phyloP scores from a whole-genome alignment of 2,797 vertebrate species.

The Rousettus madagascariensis region DNA sequence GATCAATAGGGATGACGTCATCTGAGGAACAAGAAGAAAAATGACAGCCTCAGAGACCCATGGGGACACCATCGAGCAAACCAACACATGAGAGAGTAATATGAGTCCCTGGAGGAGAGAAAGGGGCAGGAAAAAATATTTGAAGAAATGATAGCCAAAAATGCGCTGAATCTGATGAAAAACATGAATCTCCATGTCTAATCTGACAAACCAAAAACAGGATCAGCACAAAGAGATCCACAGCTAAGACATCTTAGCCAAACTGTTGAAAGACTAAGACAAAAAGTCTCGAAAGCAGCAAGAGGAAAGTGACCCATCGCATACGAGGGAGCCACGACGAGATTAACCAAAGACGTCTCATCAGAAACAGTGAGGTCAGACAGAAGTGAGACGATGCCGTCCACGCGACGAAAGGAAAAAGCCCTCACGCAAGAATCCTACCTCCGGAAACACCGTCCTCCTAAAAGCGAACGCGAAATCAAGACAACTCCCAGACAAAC shows the following conservation, averaged over 20 bases:
- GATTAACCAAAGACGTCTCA: not conserved
- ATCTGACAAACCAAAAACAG: not conserved
- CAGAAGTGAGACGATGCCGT: not conserved
- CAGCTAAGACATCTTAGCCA: not conserved
- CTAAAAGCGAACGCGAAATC: not conserved
- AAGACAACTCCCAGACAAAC: not conserved
- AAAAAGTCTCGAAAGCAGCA: not conserved
- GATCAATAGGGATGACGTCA: not conserved
- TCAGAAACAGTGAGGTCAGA: not conserved
- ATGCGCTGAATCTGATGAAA: not conserved
- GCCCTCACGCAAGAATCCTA: not conserved
- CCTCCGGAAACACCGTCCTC: not conserved
- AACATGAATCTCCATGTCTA: not conserved
- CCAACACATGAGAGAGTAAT: not conserved
- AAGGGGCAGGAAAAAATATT: not conserved
- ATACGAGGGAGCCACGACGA: not conserved
- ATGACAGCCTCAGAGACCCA: not conserved
- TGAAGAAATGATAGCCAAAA: not conserved
- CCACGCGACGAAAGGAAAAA: not conserved
- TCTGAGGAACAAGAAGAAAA: not conserved
- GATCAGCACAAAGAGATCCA: not conserved
- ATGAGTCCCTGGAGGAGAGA: not conserved
- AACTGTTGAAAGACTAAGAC: not conserved
- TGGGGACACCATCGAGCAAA: not conserved
- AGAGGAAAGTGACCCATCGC: not conserved